Evolutionary conservation across 2,797 vertebrate species (phyloP).

Genomic region (Fistularia tabacaria): DNA sequence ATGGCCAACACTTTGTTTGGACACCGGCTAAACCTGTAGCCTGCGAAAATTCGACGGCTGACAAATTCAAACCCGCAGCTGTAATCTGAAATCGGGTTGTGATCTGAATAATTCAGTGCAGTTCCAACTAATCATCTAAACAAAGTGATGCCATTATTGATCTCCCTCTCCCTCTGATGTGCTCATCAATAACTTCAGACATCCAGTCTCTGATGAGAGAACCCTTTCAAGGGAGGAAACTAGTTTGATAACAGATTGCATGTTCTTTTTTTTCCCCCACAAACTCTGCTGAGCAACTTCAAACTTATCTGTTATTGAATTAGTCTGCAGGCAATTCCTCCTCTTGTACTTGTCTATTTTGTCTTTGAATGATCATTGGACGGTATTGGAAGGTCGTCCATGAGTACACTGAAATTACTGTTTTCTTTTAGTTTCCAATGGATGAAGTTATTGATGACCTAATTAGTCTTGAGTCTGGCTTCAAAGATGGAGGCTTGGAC

Average conservation of each 20-base stretch:
- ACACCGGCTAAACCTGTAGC: neutral
- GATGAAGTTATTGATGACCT: slow-evolving; percentile 94
- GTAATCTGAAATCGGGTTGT: slow-evolving; percentile 6
- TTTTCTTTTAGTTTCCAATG: slow-evolving; percentile 86
- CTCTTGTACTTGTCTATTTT: slow-evolving; percentile 32
- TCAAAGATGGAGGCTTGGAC: slow-evolving; percentile 89
- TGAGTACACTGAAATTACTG: slow-evolving; percentile 50
- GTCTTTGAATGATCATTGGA: slow-evolving; percentile 47
- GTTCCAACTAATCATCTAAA: slow-evolving; percentile 38
- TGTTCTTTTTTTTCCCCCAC: slow-evolving; percentile 24
- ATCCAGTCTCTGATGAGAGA: slow-evolving; percentile 58
- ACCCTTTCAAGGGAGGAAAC: slow-evolving; percentile 34
- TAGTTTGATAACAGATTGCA: slow-evolving; percentile 53
- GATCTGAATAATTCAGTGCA: slow-evolving; percentile 7
- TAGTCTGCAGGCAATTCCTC: slow-evolving; percentile 29
- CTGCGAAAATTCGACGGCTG: neutral
- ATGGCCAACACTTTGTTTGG: slow-evolving; percentile 36
- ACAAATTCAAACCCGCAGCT: neutral
- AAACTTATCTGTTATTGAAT: slow-evolving; percentile 48
- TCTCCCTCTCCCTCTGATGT: slow-evolving; percentile 40
- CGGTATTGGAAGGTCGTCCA: slow-evolving; percentile 21
- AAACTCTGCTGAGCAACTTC: slow-evolving; percentile 21
- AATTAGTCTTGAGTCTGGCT: slow-evolving; percentile 88
- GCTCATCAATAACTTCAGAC: slow-evolving; percentile 73
- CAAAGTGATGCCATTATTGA: slow-evolving; percentile 60